These are phyloP conservation scores for Drepana falcataria DNA, from an alignment of 2,888 invertebrate genomes.

Conservation along the genomic window DNA sequence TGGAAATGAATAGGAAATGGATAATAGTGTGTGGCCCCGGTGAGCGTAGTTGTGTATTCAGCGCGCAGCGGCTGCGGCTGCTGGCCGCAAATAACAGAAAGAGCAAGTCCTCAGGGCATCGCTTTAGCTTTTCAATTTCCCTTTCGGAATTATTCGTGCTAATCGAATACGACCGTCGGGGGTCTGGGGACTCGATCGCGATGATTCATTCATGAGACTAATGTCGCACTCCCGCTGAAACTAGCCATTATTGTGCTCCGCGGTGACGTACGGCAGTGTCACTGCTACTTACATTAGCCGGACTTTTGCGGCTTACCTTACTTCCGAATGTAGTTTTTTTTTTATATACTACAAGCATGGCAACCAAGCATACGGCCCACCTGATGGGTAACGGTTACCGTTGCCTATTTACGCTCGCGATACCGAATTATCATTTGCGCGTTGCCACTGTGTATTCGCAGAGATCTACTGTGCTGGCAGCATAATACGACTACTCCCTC, in stretches of 20 bases:
- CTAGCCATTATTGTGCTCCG: slow-evolving; percentile 55
- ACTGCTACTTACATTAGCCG: not conserved
- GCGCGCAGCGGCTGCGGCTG: slow-evolving; percentile 44
- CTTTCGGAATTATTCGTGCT: slow-evolving; percentile 77
- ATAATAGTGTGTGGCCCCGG: slow-evolving; percentile 30
- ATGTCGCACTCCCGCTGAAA: slow-evolving; percentile 60
- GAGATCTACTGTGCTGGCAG: no score
- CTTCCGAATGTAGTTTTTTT: not conserved
- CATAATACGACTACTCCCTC: no score
- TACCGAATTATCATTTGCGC: no score
- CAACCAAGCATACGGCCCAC: no score
- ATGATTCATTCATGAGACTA: slow-evolving; percentile 77
- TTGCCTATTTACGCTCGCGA: no score
- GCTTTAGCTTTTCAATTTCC: slow-evolving; percentile 78
- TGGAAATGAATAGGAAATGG: slow-evolving; percentile 13
- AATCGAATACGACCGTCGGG: slow-evolving; percentile 72
- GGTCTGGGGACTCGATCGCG: slow-evolving; percentile 57
- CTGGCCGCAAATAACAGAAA: slow-evolving; percentile 75
- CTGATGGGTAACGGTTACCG: no score
- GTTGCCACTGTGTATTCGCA: no score
- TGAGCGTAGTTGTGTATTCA: slow-evolving; percentile 64
- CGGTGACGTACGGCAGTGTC: slow-evolving; percentile 12
- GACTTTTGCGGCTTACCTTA: not conserved
- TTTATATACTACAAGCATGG: no score
- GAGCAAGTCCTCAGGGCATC: slow-evolving; percentile 76